Evolutionary conservation across 2,797 vertebrate genomes (phyloP).

Genomic region (Manis pentadactyla): DNA sequence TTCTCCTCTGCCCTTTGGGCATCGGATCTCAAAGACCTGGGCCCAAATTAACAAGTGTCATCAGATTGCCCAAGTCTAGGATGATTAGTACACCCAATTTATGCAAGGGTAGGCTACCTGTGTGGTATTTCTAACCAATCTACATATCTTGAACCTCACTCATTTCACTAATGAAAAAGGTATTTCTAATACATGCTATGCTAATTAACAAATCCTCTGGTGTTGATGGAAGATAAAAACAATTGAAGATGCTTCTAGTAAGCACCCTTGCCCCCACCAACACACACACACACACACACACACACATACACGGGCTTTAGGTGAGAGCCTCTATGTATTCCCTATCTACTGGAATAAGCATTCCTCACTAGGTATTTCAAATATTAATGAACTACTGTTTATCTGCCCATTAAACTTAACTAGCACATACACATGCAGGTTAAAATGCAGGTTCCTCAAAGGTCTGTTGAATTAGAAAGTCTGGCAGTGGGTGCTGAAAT

Average conservation of each 20-base stretch:
- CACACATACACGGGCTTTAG: not conserved
- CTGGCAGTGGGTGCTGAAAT: not conserved
- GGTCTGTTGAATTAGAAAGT: not conserved
- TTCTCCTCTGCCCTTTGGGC: not conserved
- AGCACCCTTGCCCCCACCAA: not conserved
- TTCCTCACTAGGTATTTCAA: not conserved
- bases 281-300: not conserved
- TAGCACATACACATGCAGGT: not conserved
- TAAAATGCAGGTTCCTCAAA: not conserved
- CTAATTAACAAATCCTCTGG: not conserved
- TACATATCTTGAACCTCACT: not conserved
- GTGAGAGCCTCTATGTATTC: not conserved
- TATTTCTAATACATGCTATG: not conserved
- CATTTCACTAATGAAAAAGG: not conserved
- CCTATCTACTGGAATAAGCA: not conserved
- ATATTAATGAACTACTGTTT: not conserved
- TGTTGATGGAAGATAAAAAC: not conserved
- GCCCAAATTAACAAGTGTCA: not conserved
- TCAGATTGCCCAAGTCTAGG: not conserved
- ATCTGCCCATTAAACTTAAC: not conserved
- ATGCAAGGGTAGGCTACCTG: not conserved
- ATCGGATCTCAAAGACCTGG: not conserved
- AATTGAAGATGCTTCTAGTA: not conserved
- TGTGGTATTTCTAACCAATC: not conserved
- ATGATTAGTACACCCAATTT: not conserved